Evolutionary conservation across 2,888 invertebrate species (phyloP).

Genomic region (Patella depressa): DNA sequence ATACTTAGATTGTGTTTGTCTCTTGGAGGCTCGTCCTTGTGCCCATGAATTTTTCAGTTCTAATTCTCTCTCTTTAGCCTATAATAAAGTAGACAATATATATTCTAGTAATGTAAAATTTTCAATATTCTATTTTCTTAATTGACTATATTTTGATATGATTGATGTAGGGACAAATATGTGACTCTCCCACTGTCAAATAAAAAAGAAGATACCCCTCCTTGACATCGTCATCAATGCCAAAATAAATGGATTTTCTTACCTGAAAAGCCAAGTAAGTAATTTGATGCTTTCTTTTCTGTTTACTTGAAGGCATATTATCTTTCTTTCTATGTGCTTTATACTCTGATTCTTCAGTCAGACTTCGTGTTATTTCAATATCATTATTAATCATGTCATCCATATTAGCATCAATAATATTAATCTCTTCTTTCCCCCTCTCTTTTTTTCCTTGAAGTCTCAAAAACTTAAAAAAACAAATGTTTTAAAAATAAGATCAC

Average conservation of each 20-base stretch:
- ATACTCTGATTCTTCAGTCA: conserved; percentile 70
- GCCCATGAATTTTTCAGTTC: conserved; percentile 96
- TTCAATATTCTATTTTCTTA: no score
- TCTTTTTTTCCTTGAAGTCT: conserved; percentile 79
- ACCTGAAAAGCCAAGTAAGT: conserved; percentile 91
- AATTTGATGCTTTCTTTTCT: conserved; percentile 89
- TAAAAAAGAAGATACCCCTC: no score
- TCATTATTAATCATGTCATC: conserved; percentile 85
- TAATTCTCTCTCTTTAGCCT: conserved; percentile 93
- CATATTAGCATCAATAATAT: conserved; percentile 87
- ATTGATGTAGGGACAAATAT: no score
- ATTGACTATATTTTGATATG: no score
- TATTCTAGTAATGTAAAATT: not conserved
- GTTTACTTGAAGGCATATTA: conserved; percentile 78
- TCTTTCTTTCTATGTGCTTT: conserved; percentile 55
- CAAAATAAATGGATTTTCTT: conserved; percentile 20
- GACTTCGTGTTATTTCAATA: conserved; percentile 84
- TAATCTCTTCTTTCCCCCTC: conserved; percentile 76
- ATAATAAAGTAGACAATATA: conserved; percentile 40
- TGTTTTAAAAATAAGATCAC: not conserved
- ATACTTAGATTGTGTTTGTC: conserved; percentile 95
- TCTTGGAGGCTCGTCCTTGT: conserved; percentile 84
- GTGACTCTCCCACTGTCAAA: no score
- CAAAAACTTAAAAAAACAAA: conserved; percentile 52
- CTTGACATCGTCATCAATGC: no score